A percentile compares a stretch with the other conserved stretches of the same genome.
Evolutionary conservation across 2,888 invertebrate species (phyloP).

Genomic region (Cephus sareptanus): DNA sequence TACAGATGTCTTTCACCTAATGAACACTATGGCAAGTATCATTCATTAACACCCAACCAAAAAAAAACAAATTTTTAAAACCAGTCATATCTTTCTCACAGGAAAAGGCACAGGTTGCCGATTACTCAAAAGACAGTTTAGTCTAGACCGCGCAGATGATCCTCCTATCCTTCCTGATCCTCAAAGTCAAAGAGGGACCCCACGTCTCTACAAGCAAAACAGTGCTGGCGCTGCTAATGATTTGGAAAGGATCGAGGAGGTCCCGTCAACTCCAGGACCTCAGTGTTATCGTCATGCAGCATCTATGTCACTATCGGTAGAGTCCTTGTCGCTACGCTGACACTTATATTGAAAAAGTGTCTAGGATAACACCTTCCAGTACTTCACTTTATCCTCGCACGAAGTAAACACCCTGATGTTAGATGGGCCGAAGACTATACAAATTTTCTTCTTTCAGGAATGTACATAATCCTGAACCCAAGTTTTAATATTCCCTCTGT

Average conservation of each 20-base stretch:
- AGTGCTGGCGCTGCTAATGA: constrained; percentile 77
- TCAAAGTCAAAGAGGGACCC: constrained; percentile 21
- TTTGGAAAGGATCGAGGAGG: constrained; percentile 77
- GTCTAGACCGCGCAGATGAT: constrained; percentile 76
- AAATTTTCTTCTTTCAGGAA: no score
- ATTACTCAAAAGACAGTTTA: constrained; percentile 75
- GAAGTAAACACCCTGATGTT: no score
- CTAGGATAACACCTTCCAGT: no score
- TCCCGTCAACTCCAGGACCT: constrained; percentile 66
- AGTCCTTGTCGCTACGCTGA: constrained; percentile 58
- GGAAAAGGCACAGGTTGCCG: constrained; percentile 56
- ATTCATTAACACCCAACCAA: no score
- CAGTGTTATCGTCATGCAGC: constrained; percentile 58
- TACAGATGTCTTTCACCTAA: constrained; percentile 79
- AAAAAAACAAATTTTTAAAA: neutral
- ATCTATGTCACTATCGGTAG: constrained; percentile 64
- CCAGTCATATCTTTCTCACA: constrained; percentile 5
- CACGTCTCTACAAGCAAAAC: constrained; percentile 74
- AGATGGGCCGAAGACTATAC: no score
- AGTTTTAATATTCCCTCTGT: no score
- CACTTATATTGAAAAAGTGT: no score
- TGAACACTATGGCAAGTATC: constrained; percentile 63
- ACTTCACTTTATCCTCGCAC: no score
- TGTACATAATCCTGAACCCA: no score
- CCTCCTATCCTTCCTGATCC: constrained; percentile 37